Evolutionary conservation across 1,140 invertebrate species (phyloP).

Genomic region (Spodoptera litura): DNA sequence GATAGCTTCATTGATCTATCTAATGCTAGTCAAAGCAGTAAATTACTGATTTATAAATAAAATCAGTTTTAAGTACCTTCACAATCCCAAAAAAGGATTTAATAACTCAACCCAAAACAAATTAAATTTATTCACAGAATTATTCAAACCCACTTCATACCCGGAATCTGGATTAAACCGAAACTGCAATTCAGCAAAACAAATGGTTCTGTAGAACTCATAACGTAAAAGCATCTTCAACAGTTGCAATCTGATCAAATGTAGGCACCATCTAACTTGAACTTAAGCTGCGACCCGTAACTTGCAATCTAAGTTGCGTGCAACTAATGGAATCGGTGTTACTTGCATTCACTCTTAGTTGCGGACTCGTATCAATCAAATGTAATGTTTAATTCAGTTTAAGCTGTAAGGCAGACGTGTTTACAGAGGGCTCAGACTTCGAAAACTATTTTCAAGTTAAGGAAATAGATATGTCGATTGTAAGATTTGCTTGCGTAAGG

Average conservation of each 20-base stretch:
- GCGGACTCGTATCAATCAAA: constrained; percentile 25
- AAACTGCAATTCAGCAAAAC: constrained; percentile 21
- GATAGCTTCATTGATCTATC: too few species aligned
- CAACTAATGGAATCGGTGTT: constrained; percentile 28
- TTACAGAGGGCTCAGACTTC: neutral
- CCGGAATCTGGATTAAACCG: neutral
- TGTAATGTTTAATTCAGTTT: constrained; percentile 36
- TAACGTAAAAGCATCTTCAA: constrained; percentile 32
- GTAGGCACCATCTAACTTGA: constrained; percentile 16
- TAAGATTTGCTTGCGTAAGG: too few species aligned
- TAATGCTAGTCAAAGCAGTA: too few species aligned
- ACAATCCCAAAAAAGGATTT: too few species aligned
- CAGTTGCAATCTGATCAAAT: constrained; percentile 28
- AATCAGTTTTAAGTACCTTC: too few species aligned
- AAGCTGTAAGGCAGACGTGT: constrained; percentile 9
- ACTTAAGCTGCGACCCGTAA: constrained; percentile 23
- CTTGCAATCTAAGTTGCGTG: constrained; percentile 40
- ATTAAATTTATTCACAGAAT: neutral
- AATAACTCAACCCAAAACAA: neutral
- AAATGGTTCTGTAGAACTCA: constrained; percentile 16
- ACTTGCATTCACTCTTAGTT: neutral
- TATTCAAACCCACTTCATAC: neutral
- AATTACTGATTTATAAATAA: too few species aligned
- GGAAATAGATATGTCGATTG: too few species aligned
- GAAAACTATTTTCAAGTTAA: neutral